Base-by-base conservation (phyloP, 2,797 vertebrate species). In the Limosa lapponica region DNA sequence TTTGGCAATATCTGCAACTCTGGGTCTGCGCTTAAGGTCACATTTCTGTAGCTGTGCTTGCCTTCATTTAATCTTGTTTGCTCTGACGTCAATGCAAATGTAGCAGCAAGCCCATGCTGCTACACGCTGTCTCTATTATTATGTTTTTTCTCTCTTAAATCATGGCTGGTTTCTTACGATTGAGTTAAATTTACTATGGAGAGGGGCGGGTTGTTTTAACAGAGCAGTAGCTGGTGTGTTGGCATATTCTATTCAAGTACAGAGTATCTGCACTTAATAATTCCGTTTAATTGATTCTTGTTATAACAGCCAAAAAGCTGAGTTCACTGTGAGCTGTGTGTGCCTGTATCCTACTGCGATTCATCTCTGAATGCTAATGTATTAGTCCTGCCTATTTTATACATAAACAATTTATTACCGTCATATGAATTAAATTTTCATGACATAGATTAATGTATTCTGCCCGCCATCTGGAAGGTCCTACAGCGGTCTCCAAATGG, bases 1-100 rank as follows among this genome's bases (percentile, higher is more conserved):
- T 95, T 23, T 96, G 90, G 93, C 95, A 94, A 55, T 74, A 89
- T 82, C 88, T 96, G 88, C 83, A 95, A 54, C 46, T 92, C 86
- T 62, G 81, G 51, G 81, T 39, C 87, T 94, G 81, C 65, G 49
- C 92, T 95, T 96, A 96, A 96, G 96, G 95, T 95, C 96, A 97
- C 83, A 92, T 96, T 96, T 96, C 92, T 92, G 93, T 90, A 92
- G 92, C 96, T 95, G 88, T 62, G 88, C 96, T 90, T 89, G 78
- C 89, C 82, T 95, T 93, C 94, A 87, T 92, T 96, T 96, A 97
- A 96, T 96, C 95, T 95, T 93, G 94, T 96, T 96, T 97, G 96
- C 89, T 96, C 93, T 96, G 96, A 97, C 96, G 88, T 97, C 96
- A 96, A 95, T 96, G 96, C 93, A 94, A 97, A 96, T 95, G 83